Conservation (phyloP, 2,113 vertebrate species). For the Apaloderma vittatum region DNA sequence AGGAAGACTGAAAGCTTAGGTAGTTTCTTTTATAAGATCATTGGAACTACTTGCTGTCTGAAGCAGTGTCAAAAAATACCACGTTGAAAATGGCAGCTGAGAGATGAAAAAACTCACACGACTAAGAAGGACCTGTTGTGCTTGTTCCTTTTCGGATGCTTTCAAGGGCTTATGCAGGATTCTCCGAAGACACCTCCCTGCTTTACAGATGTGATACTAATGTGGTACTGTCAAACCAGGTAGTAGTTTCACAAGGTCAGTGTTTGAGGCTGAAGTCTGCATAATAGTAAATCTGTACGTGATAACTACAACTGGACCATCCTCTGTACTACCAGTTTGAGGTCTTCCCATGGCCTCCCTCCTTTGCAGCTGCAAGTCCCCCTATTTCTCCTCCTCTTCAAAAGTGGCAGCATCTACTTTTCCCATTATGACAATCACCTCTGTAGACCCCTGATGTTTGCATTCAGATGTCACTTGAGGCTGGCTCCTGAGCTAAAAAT, state of each 20-base stretch:
- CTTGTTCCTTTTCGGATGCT: background rate
- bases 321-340: background rate
- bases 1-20: background rate
- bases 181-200: background rate
- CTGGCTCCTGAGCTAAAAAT: background rate
- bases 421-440: fast-evolving
- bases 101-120: background rate
- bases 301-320: background rate
- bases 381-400: background rate
- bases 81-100: background rate
- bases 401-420: background rate
- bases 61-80: background rate
- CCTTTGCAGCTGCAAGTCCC: background rate
- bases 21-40: background rate
- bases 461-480: background rate
- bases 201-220: background rate
- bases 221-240: fast-evolving
- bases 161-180: background rate
- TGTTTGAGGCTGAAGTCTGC: background rate
- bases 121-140: background rate
- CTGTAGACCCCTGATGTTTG: background rate
- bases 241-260: background rate
- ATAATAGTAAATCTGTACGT: too few species aligned
- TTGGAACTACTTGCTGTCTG: background rate
- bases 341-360: background rate